These are phyloP conservation scores for Drosophila jambulina DNA, from an alignment of 1,140 invertebrate species.

Conservation along the genomic window DNA sequence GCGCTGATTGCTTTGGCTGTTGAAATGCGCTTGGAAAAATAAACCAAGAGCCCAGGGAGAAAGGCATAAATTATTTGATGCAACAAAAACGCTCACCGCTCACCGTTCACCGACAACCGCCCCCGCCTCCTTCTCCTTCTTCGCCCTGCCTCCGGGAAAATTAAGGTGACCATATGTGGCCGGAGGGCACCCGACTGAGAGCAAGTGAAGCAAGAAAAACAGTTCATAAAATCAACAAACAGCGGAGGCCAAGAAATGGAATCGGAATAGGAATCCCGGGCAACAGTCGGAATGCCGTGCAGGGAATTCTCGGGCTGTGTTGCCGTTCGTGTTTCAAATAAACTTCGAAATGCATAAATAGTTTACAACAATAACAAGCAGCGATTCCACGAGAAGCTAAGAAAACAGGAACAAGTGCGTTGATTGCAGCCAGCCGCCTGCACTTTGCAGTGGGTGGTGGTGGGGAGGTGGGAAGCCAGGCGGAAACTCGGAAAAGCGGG, in stretches of 20 bases:
- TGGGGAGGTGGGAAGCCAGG: slow-evolving; percentile 23
- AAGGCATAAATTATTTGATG: slow-evolving; percentile 81
- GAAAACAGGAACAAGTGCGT: slow-evolving; percentile 78
- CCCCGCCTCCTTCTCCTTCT: neutral
- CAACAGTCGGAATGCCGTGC: slow-evolving; percentile 61
- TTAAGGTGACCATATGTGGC: slow-evolving; percentile 83
- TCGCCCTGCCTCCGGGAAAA: slow-evolving; percentile 30
- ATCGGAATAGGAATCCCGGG: slow-evolving; percentile 43
- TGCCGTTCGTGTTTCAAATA: slow-evolving; percentile 75
- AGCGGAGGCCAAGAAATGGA: slow-evolving; percentile 36
- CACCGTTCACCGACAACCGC: slow-evolving; percentile 1
- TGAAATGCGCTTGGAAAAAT: slow-evolving; percentile 82
- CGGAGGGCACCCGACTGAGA: slow-evolving; percentile 71
- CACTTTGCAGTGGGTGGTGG: slow-evolving; percentile 43
- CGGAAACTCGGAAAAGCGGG: slow-evolving; percentile 9
- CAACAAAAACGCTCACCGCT: slow-evolving; percentile 24
- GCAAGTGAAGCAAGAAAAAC: slow-evolving; percentile 81
- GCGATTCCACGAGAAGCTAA: slow-evolving; percentile 46
- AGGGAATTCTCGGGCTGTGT: slow-evolving; percentile 46
- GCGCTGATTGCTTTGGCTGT: slow-evolving; percentile 78
- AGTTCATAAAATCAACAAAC: slow-evolving; percentile 83
- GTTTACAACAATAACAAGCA: slow-evolving; percentile 79
- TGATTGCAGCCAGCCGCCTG: slow-evolving; percentile 70
- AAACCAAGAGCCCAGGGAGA: slow-evolving; percentile 75
- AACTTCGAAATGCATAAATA: slow-evolving; percentile 83